Conservation (phyloP, 2,797 vertebrate species). For the Bradypodion ventrale region DNA sequence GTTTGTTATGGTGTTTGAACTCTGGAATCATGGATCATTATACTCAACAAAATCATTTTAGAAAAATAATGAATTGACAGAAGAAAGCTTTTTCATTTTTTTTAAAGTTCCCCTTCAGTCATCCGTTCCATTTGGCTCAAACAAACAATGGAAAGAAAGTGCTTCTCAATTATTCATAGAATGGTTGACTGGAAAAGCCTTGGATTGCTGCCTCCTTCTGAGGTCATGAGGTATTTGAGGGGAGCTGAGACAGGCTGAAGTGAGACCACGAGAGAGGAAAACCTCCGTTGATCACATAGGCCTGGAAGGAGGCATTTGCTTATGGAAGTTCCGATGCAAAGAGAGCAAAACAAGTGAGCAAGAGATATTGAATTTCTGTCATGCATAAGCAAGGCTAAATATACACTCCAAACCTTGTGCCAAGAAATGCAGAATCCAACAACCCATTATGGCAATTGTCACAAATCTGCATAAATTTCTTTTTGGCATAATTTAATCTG, state of each 20-base stretch:
- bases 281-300: slow-evolving; percentile 16
- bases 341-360: background rate
- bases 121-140: slow-evolving; percentile 21
- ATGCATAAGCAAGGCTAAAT: background rate
- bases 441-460: too few species aligned
- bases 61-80: slow-evolving; percentile 11
- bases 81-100: slow-evolving; percentile 25
- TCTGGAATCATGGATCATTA: slow-evolving; percentile 29
- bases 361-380: too few species aligned
- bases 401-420: background rate
- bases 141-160: background rate
- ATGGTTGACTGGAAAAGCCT: slow-evolving; percentile 12
- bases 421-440: background rate
- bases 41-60: slow-evolving; percentile 11
- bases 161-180: slow-evolving; percentile 37
- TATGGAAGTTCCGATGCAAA: background rate
- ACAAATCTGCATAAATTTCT: background rate
- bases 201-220: slow-evolving; percentile 1
- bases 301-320: background rate
- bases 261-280: background rate
- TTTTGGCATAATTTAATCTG: background rate
- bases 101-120: slow-evolving; percentile 7
- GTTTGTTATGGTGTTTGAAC: slow-evolving; percentile 21
- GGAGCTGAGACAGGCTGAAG: background rate
- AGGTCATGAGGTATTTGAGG: slow-evolving; percentile 5